Evolutionary conservation across 2,797 vertebrate species (phyloP), one percentile per base, ranked within the genome.

Genomic region (Benthosema pterotum): DNA sequence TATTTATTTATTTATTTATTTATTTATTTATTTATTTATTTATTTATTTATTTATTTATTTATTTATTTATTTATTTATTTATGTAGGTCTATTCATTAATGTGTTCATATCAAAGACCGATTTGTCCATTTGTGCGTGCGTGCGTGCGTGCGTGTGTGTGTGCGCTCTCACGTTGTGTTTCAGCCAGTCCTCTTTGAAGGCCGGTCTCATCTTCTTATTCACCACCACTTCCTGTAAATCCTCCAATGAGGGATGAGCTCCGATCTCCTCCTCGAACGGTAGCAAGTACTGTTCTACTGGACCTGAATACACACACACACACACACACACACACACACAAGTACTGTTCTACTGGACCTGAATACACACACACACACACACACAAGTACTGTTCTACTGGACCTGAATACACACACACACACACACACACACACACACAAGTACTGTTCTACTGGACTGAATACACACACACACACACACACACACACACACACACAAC

Each of bases 211-310:
- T 87, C 89, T 98, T 98, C 89, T 98, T 98, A 82, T 98, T 95
- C 70, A 98, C 97, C 2, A 98, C 95, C 16, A 95, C 92, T n/a
- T 98, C 96, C 80, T 98, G 97, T 50, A 98, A 88, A 77, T 98
- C 97, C 83, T 98, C 96, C 42, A 98, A 91, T 0, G 96, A 94
- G 3, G 97, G 95, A 72, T 98, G 96, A 78, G 96, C 95, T 55
- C 97, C 97, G 1, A 95, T 95, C 89, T 98, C 97, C 71, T 98
- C 97, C 89, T 98, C 97, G 2, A 98, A 98, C 3, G 97, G 97
- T 86, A 98, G 88, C 93, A 95, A 89, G 82, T 97, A 98, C 80
- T 98, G 95, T 47, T 94, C 95, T 62, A 98, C 93, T 0, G 94
- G 96, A 74, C 96, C 97, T 98, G 65, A 1, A 62, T 4, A 22